Evolutionary conservation across 2,797 vertebrate genomes (phyloP), one percentile per base, ranked within the genome.

Genomic region (Acanthurus tractus): DNA sequence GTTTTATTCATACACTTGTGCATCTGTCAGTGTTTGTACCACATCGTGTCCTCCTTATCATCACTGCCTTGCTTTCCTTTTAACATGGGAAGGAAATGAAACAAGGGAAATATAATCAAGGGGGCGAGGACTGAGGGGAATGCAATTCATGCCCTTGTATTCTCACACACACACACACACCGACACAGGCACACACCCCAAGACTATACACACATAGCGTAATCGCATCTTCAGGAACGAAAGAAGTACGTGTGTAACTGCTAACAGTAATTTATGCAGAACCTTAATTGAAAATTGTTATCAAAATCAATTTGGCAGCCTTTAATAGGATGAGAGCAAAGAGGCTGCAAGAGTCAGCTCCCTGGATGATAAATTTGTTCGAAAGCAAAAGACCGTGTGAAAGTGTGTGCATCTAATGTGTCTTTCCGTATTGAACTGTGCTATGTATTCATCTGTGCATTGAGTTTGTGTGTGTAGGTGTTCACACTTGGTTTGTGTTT

Each of bases 241-340:
- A 83, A 90, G 74, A 90, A 88, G 78, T 86, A 86, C 34, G 73
- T 76, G 85, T 90, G 89, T 89, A 83, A 88, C 82, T 92, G 82
- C 81, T 65, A 86, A 83, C 71, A 53, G 73, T 84, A 93, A 95
- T 93, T 92, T 93, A 92, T 90, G 86, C 84, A 78, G 86, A 79
- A 63, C 52, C 71, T 86, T 94, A 94, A 95, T 93, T 95, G 89
- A 93, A 93, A 93, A 90, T 83, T 94, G 89, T 94, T 93, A 94
- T 94, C 90, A 90, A 92, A 93, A 93, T 93, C 85, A 92, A 91
- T 94, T 93, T 94, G 88, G 86, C 84, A 93, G 83, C 63, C 76
- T 91, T 92, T 95, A 93, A 93, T 93, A 88, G 83, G 83, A 93
- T 91, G 86, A 89, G 76, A 86, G 83, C 77, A 79, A 78, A 89